phyloP scores from a whole-genome alignment of 64 coral and sea anemone species.

The Cladopsammia gracilis region DNA sequence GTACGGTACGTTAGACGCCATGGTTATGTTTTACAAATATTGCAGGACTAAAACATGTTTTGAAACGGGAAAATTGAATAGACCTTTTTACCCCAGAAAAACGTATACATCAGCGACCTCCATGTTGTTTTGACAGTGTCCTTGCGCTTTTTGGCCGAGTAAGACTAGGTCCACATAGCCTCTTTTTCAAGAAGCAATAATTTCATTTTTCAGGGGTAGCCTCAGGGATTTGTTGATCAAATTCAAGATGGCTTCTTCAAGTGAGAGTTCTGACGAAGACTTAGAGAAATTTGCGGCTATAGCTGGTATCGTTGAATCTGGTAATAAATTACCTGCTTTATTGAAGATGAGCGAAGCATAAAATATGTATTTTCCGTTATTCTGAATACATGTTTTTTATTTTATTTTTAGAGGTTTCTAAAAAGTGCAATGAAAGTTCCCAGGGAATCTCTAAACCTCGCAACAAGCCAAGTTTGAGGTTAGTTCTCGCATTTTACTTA shows the following conservation, averaged over 20 bases:
- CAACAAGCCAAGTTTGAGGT: constrained; percentile 43
- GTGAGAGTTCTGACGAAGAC: constrained; percentile 46
- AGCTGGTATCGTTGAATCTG: constrained; percentile 36
- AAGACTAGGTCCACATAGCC: not conserved
- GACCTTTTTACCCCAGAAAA: not conserved
- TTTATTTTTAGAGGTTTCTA: not conserved
- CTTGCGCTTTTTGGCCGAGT: not conserved
- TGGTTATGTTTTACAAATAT: not conserved
- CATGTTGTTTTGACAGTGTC: not conserved
- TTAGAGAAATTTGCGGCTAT: constrained; percentile 49
- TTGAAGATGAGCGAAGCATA: not conserved
- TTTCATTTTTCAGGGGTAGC: not conserved
- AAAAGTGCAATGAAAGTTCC: not conserved
- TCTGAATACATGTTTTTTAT: not conserved
- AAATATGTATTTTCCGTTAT: not conserved
- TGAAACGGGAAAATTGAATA: not conserved
- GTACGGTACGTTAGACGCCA: constrained; percentile 4
- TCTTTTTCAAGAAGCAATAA: not conserved
- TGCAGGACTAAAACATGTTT: not conserved
- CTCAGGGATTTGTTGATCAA: not conserved
- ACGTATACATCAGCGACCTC: too few relatives aligned
- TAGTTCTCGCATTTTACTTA: not conserved
- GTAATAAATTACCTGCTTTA: not conserved
- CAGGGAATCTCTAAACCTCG: not conserved
- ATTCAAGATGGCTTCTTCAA: constrained; percentile 62